Conservation (phyloP, 37 sponge, comb jelly and placozoan species). For the Amphimedon queenslandica region DNA sequence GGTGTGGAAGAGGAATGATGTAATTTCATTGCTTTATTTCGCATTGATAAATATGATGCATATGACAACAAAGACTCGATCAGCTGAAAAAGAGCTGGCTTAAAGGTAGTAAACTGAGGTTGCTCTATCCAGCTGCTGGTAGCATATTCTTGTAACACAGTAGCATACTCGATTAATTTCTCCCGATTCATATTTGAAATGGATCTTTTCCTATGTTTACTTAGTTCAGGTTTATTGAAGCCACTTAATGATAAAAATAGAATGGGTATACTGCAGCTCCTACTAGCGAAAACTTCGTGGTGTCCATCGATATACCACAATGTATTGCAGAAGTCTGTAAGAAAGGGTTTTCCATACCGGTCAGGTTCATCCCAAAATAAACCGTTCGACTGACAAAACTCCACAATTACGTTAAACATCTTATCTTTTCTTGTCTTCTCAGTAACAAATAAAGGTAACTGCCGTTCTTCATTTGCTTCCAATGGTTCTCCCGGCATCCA, state of each 20-base stretch:
- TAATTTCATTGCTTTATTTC: conserved; percentile 12
- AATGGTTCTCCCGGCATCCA: too few relatives aligned
- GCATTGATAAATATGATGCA: conserved; percentile 4
- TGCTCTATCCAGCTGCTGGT: background rate
- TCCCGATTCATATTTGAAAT: background rate
- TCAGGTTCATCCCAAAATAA: too few relatives aligned
- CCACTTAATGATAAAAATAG: background rate
- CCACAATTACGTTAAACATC: too few relatives aligned
- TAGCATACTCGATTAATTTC: background rate
- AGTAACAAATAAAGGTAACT: too few relatives aligned
- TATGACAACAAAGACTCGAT: conserved; percentile 8
- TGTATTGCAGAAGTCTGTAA: too few relatives aligned
- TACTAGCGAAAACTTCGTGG: background rate
- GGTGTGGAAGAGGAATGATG: conserved; percentile 7
- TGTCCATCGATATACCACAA: conserved; percentile 14
- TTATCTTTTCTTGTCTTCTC: too few relatives aligned
- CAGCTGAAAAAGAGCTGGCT: background rate
- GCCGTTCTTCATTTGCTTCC: too few relatives aligned
- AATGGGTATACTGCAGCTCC: background rate
- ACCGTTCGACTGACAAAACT: too few relatives aligned
- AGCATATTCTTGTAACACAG: background rate
- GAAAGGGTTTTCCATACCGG: too few relatives aligned
- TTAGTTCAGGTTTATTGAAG: background rate
- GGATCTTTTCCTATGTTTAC: conserved; percentile 5
- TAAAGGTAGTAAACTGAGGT: background rate